Base-by-base conservation (phyloP, 1,140 invertebrate genomes). In the Cydia strobilella region DNA sequence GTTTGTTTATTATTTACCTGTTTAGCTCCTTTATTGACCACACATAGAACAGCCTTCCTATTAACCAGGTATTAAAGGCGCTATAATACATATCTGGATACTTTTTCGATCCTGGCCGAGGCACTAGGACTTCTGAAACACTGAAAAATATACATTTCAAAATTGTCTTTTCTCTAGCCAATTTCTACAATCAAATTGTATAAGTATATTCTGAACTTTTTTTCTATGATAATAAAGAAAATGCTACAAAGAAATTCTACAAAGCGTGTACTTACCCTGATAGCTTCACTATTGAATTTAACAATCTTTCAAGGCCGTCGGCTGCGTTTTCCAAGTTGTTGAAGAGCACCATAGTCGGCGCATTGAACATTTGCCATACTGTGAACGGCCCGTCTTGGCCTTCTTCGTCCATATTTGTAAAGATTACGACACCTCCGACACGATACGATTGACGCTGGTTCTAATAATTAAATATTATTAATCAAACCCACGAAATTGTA, bases 291-390 rank as follows among this genome's bases (percentile, higher is more conserved):
- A 94, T 93, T 15, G 90, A 91, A 72, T 86, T 91, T 25, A 94
- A 80, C 39, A 94, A 79, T 77, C 85, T 86, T 80, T 93, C 87
- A 4, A 94, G 79, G 25, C 89, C 90, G 76, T 92, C 91, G 31
- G 86, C 93, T 35, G 92, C 91, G 77, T 91, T 81, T 72, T 93
- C 90, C 76, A 93, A 86, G 75, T 93, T 93, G 76, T 93, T 91
- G 74, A 94, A 93, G 23, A 94, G 82, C 10, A 91, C 86, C 78
- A 92, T 90, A 27, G 93, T 91, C 4, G 94, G 93, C 23, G 92
- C 87, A 84, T 93, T 93, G 78, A 94, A 93, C 88, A 94, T 93
- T 87, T 94, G 92, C 94, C 94, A 94, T 25, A 93, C 93, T n/a
- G 89, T 87, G 85, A 94, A 92, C 20, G 93, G 89, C 0, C 89